Evolutionary conservation across 2,113 vertebrate species (phyloP).

Genomic region (Poeciliopsis retropinna): DNA sequence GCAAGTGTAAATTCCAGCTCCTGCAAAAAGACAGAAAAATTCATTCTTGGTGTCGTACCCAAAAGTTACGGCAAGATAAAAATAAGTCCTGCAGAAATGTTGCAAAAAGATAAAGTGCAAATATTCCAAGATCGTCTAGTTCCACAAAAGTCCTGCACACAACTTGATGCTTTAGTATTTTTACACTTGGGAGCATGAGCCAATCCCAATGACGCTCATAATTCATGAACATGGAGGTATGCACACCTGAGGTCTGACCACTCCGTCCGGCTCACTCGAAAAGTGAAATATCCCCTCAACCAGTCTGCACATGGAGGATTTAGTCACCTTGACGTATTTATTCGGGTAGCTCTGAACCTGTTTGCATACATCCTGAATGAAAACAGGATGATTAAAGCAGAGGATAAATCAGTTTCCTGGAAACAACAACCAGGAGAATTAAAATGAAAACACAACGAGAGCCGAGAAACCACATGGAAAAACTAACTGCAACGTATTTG

Average conservation of each 20-base stretch:
- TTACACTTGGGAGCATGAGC: too few relatives aligned
- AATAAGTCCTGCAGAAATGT: too few relatives aligned
- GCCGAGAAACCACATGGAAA: not conserved
- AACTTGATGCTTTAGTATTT: too few relatives aligned
- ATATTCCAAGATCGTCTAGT: too few relatives aligned
- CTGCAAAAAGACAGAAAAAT: slow-evolving; percentile 52
- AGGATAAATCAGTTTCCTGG: not conserved
- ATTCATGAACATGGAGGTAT: not conserved
- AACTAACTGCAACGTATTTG: not conserved
- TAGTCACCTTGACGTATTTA: slow-evolving; percentile 82
- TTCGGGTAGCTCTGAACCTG: slow-evolving; percentile 77
- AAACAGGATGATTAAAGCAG: not conserved
- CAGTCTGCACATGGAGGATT: slow-evolving; percentile 84
- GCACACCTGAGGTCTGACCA: slow-evolving; percentile 83
- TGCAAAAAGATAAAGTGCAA: too few relatives aligned
- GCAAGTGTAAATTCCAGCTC: slow-evolving; percentile 83
- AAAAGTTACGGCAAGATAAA: too few relatives aligned
- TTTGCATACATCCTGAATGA: slow-evolving; percentile 81
- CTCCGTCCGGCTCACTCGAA: slow-evolving; percentile 84
- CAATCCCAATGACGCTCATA: too few relatives aligned
- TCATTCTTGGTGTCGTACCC: not conserved
- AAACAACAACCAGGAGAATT: not conserved
- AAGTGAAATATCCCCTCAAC: slow-evolving; percentile 83
- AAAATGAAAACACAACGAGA: too few relatives aligned
- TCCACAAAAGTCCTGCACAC: too few relatives aligned